phyloP scores from a whole-genome alignment of 2,113 vertebrate species.

The Nothobranchius furzeri region DNA sequence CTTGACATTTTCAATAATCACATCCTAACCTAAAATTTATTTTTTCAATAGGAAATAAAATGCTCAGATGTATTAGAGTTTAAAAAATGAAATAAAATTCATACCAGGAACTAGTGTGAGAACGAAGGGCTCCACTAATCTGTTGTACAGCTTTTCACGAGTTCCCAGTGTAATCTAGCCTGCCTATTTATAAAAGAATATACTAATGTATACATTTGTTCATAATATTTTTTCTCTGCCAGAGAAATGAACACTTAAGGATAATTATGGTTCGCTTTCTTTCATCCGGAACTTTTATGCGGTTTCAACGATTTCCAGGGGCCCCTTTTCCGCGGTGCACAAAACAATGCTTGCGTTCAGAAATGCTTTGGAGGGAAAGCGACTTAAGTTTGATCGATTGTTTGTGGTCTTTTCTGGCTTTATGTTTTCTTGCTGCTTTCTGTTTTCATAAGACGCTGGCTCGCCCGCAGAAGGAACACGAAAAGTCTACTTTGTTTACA shows the following conservation, averaged over 20 bases:
- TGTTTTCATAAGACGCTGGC: slow-evolving; percentile 38
- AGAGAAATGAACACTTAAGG: no score
- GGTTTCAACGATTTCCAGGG: slow-evolving; percentile 7
- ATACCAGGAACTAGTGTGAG: no score
- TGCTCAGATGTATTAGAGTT: no score
- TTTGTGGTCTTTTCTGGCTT: slow-evolving; percentile 66
- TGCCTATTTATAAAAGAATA: no score
- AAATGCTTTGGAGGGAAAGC: slow-evolving; percentile 33
- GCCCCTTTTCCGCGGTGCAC: slow-evolving; percentile 43
- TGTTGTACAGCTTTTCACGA: no score
- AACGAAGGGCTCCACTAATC: no score
- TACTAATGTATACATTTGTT: no score
- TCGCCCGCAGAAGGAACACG: slow-evolving; percentile 2
- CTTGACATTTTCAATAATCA: no score
- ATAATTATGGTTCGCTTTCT: neutral
- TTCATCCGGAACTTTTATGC: slow-evolving; percentile 36
- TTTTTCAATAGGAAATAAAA: no score
- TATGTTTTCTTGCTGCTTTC: slow-evolving; percentile 64
- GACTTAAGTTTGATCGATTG: slow-evolving; percentile 26
- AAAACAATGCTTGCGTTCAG: slow-evolving; percentile 26
- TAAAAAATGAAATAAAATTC: no score
- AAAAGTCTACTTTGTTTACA: slow-evolving; percentile 13
- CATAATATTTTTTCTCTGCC: neutral
- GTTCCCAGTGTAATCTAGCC: no score
- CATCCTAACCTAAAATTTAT: no score